Evolutionary conservation across 2,113 vertebrate genomes (phyloP).

Genomic region (Trematomus loennbergii): DNA sequence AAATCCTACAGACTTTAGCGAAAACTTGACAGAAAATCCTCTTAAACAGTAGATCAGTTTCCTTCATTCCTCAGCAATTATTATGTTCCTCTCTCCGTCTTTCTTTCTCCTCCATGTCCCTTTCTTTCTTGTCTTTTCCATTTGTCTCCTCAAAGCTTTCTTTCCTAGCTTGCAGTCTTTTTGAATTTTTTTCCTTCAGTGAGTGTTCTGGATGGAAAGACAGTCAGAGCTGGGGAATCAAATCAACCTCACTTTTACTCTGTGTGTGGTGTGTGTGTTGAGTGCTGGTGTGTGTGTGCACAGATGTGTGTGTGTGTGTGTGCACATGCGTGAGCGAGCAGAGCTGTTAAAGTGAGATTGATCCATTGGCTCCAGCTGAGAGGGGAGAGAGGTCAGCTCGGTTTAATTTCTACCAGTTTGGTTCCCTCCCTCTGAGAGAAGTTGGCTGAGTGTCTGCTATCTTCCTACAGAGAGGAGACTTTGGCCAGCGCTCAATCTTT

Average conservation of each 20-base stretch:
- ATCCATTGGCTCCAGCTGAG: conserved; percentile 69
- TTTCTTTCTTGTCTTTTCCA: background rate
- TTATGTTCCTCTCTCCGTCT: background rate
- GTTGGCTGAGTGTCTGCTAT: conserved; percentile 42
- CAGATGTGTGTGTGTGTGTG: conserved; percentile 2
- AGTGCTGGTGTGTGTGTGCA: conserved; percentile 3
- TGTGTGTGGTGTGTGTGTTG: conserved; percentile 7
- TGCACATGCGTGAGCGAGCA: conserved; percentile 14
- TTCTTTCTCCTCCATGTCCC: background rate
- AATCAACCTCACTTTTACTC: conserved; percentile 52
- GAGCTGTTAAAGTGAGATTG: conserved; percentile 72
- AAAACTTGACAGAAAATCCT: too few relatives aligned
- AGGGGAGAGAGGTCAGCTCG: conserved; percentile 42
- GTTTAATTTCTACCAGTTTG: conserved; percentile 45
- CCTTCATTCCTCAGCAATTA: background rate
- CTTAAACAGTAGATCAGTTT: conserved; percentile 1
- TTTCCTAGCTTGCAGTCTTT: conserved; percentile 22
- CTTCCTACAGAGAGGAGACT: conserved; percentile 10
- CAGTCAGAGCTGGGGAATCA: conserved; percentile 51
- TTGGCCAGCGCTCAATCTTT: conserved; percentile 47
- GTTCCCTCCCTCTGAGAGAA: conserved; percentile 29
- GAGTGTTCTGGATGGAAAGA: conserved; percentile 64
- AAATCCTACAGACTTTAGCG: too few relatives aligned
- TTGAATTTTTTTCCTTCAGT: conserved; percentile 42
- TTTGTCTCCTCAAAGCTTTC: conserved; percentile 18